Evolutionary conservation across 2,888 invertebrate genomes (phyloP).

Genomic region (Tenodera sinensis): DNA sequence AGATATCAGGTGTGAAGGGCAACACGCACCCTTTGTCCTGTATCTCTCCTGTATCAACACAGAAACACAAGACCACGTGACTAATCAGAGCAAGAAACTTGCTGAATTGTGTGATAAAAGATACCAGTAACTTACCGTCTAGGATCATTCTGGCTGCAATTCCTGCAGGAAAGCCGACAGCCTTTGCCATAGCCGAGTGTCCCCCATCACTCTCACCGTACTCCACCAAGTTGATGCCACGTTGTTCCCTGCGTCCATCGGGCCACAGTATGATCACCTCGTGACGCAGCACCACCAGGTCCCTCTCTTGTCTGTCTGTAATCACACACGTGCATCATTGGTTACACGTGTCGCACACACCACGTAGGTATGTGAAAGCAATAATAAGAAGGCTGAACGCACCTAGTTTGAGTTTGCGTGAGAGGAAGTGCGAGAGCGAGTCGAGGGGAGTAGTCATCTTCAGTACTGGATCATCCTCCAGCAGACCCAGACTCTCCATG

Average conservation of each 20-base stretch:
- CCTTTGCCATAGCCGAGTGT: conserved; percentile 95
- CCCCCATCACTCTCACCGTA: conserved; percentile 73
- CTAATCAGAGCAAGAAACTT: too few species aligned
- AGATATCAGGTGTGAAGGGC: conserved; percentile 89
- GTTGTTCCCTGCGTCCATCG: conserved; percentile 74
- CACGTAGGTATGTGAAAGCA: too few species aligned
- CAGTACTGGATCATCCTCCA: conserved; percentile 76
- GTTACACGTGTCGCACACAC: too few species aligned
- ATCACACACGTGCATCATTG: too few species aligned
- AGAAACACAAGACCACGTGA: too few species aligned
- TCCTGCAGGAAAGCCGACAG: conserved; percentile 89
- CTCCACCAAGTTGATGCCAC: conserved; percentile 82
- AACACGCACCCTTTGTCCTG: conserved; percentile 90
- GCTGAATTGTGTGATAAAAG: too few species aligned
- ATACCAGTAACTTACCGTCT: conserved; percentile 73
- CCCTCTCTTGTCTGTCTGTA: conserved; percentile 50
- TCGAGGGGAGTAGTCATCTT: conserved; percentile 87
- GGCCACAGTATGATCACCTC: conserved; percentile 91
- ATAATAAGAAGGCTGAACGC: too few species aligned
- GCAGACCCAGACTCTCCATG: conserved; percentile 81
- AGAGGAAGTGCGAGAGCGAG: conserved; percentile 85
- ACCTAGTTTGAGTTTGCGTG: conserved; percentile 76
- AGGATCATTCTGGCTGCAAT: conserved; percentile 97
- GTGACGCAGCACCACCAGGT: conserved; percentile 90
- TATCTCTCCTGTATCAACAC: conserved; percentile 73